Conservation (phyloP, 2,888 invertebrate species). For the Malacosoma neustria region DNA sequence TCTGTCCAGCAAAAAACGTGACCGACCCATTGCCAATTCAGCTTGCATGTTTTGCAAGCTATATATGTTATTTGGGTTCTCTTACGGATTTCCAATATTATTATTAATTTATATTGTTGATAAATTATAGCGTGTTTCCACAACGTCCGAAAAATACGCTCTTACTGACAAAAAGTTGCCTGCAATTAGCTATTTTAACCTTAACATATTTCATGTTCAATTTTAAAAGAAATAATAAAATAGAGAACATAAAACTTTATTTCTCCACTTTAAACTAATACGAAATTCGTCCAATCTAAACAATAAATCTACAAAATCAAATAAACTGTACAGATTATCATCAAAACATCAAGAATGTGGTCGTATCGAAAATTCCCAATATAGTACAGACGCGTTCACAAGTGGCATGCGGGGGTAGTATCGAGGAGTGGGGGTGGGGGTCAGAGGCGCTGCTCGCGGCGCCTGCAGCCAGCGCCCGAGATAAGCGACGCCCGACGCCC, state of each 20-base stretch:
- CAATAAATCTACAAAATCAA: neutral
- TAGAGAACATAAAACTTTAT: neutral
- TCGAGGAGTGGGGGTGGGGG: conserved; percentile 15
- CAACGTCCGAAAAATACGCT: too few relatives aligned
- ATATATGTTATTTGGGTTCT: too few relatives aligned
- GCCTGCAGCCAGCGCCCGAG: conserved; percentile 65
- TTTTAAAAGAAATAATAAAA: too few relatives aligned
- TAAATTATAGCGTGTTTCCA: too few relatives aligned
- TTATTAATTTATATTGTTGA: too few relatives aligned
- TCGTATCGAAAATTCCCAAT: conserved; percentile 40
- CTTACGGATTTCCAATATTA: too few relatives aligned
- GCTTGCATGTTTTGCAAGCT: too few relatives aligned
- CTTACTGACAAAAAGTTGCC: too few relatives aligned
- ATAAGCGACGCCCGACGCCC: conserved; percentile 69
- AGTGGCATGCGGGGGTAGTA: conserved; percentile 23
- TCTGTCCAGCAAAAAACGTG: too few relatives aligned
- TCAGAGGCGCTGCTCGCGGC: conserved; percentile 55
- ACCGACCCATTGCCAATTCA: too few relatives aligned
- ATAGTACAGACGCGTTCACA: conserved; percentile 33
- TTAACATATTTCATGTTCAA: too few relatives aligned
- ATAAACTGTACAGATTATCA: conserved; percentile 7
- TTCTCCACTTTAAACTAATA: neutral
- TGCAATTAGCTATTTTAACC: too few relatives aligned
- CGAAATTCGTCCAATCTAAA: neutral
- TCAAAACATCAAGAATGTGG: conserved; percentile 25